Percentiles rank a stretch among this genome's conserved stretches.
phyloP scores from a whole-genome alignment of 2,888 invertebrate genomes.

The Ochlodes sylvanus region DNA sequence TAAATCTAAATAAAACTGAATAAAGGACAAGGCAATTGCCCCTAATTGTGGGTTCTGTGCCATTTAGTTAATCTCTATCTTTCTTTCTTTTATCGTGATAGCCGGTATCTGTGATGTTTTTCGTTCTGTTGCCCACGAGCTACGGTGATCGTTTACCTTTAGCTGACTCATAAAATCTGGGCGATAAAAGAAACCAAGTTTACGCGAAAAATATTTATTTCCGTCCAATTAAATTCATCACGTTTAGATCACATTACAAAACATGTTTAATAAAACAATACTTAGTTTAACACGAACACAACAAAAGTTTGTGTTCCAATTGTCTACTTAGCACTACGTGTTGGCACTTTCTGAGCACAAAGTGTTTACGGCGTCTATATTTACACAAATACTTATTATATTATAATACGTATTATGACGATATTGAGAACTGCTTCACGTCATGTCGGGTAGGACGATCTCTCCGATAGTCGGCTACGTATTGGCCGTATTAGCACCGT shows the following conservation, averaged over 20 bases:
- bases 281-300: conserved; percentile 50
- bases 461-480: no score
- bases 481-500: no score
- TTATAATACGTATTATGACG: conserved; percentile 50
- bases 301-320: conserved; percentile 48
- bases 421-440: conserved; percentile 1
- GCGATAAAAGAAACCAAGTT: conserved; percentile 35
- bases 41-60: no score
- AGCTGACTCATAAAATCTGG: no score
- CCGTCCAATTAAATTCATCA: conserved; percentile 60
- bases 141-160: no score
- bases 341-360: conserved; percentile 82
- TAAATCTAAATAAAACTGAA: no score
- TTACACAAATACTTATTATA: conserved; percentile 44
- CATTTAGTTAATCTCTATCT: no score
- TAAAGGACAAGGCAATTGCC: no score
- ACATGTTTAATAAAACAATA: conserved; percentile 48
- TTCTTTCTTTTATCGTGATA: no score
- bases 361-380: conserved; percentile 54
- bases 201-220: conserved; percentile 65
- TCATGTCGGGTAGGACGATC: not conserved
- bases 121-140: no score
- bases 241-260: conserved; percentile 66
- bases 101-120: no score
- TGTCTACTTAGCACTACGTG: conserved; percentile 70